Evolutionary conservation across 35 echinoderm and acorn worm species (phyloP), one percentile per base, ranked within the genome.

Genomic region (Anneissia japonica): DNA sequence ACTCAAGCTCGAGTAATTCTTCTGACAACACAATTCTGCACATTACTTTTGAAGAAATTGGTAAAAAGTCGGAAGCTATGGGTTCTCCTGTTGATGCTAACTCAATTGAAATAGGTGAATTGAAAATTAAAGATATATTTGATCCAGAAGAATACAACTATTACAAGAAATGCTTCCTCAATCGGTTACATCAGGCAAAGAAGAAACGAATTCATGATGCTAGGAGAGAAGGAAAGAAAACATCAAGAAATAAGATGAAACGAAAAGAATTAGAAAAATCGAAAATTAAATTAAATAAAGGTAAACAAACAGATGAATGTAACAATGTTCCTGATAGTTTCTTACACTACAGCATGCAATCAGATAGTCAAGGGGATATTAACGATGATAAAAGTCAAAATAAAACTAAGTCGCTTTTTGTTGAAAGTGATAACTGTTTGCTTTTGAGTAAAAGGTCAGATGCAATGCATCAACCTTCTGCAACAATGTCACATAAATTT

Each of bases 101-200:
- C 7, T 2, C 51, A 64, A 23, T 64, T 16, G 51, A 64, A 64
- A 64, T 64, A 64, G 51, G 51, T 64, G 51, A 64, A 64, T 64
- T 64, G 51, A 64, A 64, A 26, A 64, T 64, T 64, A 64, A 64
- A 64, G 51, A 64, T 64, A 64, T 64, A 64, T 64, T 64, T 64
- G 51, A 64, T 26, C 51, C 51, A 64, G 51, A 64, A 64, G 51
- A 64, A 64, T 64, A 64, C 19, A 64, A 64, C 26, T 64, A 19
- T 23, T 64, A 64, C 51, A 64, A 64, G 51, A 64, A 64, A 23
- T 64, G 51, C 19, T 64, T 64, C 21, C 51, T 64, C 1, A 64
- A 64, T 26, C 51, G 51, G 19, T 64, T 64, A 64, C 51, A 64
- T 64, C 51, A 64, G 51, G 51, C 51, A 12, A 9, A 64, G 26